These are phyloP conservation scores for Cebus imitator DNA, from an alignment of 2,113 vertebrate genomes.

Conservation along the genomic window DNA sequence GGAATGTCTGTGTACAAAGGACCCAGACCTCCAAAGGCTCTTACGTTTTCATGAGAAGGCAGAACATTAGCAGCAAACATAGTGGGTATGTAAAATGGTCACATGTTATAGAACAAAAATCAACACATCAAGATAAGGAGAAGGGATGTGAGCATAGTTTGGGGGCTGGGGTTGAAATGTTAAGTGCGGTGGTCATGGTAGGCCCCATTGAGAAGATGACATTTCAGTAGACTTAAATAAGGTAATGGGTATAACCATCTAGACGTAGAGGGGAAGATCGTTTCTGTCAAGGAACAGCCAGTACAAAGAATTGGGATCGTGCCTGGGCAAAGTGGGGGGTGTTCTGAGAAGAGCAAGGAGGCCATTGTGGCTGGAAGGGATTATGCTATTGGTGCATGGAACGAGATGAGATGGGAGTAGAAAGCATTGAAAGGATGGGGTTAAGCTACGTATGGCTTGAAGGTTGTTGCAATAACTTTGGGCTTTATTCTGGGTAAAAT, in stretches of 20 bases:
- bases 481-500: background rate
- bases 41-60: background rate
- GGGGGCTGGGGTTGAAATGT: background rate
- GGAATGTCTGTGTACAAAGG: background rate
- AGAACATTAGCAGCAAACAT: background rate
- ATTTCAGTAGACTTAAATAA: background rate
- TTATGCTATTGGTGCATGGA: no score
- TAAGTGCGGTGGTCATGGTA: background rate
- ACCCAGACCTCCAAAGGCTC: background rate
- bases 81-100: background rate
- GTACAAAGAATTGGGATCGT: background rate
- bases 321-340: rapidly evolving
- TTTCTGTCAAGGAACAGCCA: no score
- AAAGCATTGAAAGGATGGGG: background rate
- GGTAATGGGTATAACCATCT: background rate
- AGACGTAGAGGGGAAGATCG: background rate
- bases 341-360: background rate
- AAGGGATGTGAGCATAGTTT: background rate
- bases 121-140: background rate
- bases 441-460: rapidly evolving
- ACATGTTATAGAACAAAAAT: background rate
- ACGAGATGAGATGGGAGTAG: background rate
- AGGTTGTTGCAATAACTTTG: background rate
- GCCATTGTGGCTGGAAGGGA: no score
- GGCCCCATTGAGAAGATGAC: background rate